Conservation (phyloP, 1,140 invertebrate species). For the Notospermus geniculatus region DNA sequence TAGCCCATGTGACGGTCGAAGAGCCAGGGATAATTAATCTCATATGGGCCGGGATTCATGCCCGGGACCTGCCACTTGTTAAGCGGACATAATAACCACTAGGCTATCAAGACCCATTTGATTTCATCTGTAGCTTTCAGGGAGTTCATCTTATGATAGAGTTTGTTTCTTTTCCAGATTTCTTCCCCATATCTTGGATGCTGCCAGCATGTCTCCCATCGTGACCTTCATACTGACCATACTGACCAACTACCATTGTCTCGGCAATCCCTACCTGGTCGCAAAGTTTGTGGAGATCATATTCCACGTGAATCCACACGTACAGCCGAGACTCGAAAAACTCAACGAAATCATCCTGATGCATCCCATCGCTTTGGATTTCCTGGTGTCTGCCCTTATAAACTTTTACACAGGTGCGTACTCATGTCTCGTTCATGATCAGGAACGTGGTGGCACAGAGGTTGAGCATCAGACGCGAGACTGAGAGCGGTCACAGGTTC, state of each 20-base stretch:
- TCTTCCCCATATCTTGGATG: slow-evolving; percentile 70
- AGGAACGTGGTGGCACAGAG: too few relatives aligned
- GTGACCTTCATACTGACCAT: slow-evolving; percentile 85
- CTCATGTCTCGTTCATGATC: too few relatives aligned
- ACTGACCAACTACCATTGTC: slow-evolving; percentile 84
- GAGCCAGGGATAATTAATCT: too few relatives aligned
- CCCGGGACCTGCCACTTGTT: too few relatives aligned
- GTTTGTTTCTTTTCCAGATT: slow-evolving; percentile 73
- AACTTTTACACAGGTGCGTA: slow-evolving; percentile 84
- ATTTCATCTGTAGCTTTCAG: too few relatives aligned
- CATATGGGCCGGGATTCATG: too few relatives aligned
- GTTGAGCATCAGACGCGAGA: too few relatives aligned
- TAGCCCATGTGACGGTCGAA: too few relatives aligned
- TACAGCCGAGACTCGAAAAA: slow-evolving; percentile 68
- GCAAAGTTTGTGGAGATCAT: slow-evolving; percentile 89
- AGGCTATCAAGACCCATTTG: too few relatives aligned
- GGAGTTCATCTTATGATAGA: too few relatives aligned
- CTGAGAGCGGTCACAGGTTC: too few relatives aligned
- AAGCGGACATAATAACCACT: too few relatives aligned
- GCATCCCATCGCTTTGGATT: slow-evolving; percentile 79
- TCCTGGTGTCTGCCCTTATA: slow-evolving; percentile 86
- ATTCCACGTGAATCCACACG: slow-evolving; percentile 84
- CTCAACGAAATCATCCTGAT: slow-evolving; percentile 72
- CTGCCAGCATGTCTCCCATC: slow-evolving; percentile 71
- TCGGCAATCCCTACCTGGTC: slow-evolving; percentile 93